A percentile compares a stretch with the other conserved stretches of the same genome.
Evolutionary conservation across 2,888 invertebrate species (phyloP).

Genomic region (Sesia apiformis): DNA sequence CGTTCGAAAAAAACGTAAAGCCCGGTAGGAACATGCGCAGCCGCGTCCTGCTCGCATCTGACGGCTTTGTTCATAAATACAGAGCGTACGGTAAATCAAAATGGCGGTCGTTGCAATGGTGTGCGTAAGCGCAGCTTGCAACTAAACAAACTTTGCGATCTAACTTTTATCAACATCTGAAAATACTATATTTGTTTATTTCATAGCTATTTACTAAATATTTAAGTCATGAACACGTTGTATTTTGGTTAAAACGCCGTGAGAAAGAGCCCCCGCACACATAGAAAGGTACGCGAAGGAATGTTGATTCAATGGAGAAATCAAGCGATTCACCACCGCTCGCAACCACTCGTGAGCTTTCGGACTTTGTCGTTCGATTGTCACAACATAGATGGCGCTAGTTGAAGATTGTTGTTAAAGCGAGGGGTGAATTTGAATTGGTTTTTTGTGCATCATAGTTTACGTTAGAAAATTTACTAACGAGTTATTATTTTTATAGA

Average conservation of each 20-base stretch:
- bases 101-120: slow-evolving; percentile 58
- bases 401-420: background rate
- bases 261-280: slow-evolving; percentile 62
- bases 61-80: slow-evolving; percentile 74
- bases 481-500: background rate
- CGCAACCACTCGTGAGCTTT: slow-evolving; percentile 59
- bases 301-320: slow-evolving; percentile 74
- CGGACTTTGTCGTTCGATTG: slow-evolving; percentile 33
- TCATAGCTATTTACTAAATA: slow-evolving; percentile 15
- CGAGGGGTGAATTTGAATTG: slow-evolving; percentile 29
- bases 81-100: slow-evolving; percentile 72
- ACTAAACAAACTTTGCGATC: slow-evolving; percentile 19
- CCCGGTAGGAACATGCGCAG: slow-evolving; percentile 67
- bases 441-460: slow-evolving; percentile 10
- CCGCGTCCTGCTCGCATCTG: slow-evolving; percentile 74
- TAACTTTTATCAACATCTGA: slow-evolving; percentile 16
- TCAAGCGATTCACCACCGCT: slow-evolving; percentile 60
- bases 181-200: slow-evolving; percentile 8
- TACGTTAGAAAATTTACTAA: background rate
- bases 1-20: slow-evolving; percentile 49
- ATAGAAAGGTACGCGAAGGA: slow-evolving; percentile 63
- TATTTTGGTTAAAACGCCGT: slow-evolving; percentile 31
- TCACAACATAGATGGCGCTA: slow-evolving; percentile 53
- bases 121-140: slow-evolving; percentile 60
- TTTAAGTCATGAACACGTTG: slow-evolving; percentile 39